A percentile compares a stretch with the other conserved stretches of the same genome.
phyloP scores from a whole-genome alignment of 2,888 invertebrate genomes.

The Eristalis tenax region DNA sequence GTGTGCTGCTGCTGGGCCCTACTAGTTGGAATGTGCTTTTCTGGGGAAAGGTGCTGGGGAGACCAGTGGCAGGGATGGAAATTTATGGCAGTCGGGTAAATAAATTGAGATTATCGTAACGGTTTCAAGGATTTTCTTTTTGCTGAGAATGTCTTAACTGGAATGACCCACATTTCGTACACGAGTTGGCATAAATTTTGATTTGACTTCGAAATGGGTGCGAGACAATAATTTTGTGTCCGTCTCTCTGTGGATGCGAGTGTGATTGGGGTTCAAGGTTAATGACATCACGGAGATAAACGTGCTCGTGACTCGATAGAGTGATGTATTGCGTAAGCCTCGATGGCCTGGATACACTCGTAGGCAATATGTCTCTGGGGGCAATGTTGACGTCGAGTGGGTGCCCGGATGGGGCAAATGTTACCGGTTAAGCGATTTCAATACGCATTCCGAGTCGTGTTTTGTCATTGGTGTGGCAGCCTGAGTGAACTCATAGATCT shows the following conservation, averaged over 20 bases:
- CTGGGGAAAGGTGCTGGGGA: background rate
- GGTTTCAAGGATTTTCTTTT: conserved; percentile 41
- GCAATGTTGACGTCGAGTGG: background rate
- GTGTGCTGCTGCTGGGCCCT: background rate
- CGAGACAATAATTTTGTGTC: background rate
- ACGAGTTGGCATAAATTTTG: conserved; percentile 52
- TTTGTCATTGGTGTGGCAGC: background rate
- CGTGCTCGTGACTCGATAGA: background rate
- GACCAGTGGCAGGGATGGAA: background rate
- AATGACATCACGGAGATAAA: background rate
- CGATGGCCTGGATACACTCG: background rate
- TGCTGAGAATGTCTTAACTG: conserved; percentile 40
- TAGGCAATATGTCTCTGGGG: background rate
- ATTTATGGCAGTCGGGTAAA: conserved; percentile 60
- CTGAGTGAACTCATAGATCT: background rate
- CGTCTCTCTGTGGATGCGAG: background rate
- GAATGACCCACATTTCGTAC: conserved; percentile 48
- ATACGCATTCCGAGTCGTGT: too few species aligned
- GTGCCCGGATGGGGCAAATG: background rate
- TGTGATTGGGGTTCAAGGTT: conserved; percentile 37
- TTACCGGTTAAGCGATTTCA: background rate
- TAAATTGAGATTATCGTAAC: conserved; percentile 62
- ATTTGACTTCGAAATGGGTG: conserved; percentile 42
- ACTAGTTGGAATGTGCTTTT: conserved; percentile 31
- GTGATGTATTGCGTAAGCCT: background rate